phyloP scores from a whole-genome alignment of 37 sponge, comb jelly and placozoan species.

The Oscarella lobularis region DNA sequence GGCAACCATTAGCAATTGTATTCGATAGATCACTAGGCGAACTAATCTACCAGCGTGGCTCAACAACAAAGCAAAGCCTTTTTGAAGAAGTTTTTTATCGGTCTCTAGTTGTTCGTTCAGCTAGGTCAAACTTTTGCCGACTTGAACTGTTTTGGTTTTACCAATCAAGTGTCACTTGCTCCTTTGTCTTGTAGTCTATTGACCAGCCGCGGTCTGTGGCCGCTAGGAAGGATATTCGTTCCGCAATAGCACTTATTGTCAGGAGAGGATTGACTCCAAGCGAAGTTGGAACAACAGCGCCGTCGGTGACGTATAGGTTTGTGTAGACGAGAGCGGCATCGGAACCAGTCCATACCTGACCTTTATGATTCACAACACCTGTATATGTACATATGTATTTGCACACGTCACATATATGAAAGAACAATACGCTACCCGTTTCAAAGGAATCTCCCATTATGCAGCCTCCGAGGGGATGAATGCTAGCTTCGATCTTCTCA shows the following conservation, averaged over 20 bases:
- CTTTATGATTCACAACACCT: background rate
- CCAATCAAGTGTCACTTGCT: no score
- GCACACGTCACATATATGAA: background rate
- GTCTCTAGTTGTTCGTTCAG: no score
- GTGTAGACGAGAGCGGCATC: background rate
- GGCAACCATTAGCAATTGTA: no score
- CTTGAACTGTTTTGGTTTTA: no score
- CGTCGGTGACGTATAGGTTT: background rate
- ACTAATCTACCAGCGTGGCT: no score
- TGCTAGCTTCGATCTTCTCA: background rate
- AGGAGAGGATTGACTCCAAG: background rate
- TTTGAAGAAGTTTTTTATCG: no score
- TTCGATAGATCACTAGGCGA: no score
- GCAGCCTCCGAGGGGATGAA: slow-evolving; percentile 3
- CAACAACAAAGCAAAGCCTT: no score
- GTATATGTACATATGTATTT: background rate
- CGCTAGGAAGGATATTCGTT: background rate
- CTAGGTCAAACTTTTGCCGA: no score
- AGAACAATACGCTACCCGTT: background rate
- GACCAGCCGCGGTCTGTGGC: background rate
- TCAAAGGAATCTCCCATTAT: background rate
- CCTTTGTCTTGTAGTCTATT: background rate
- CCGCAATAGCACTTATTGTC: background rate
- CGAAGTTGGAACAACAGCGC: background rate
- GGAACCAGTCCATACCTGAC: background rate